Base-by-base conservation (phyloP, 2,113 vertebrate genomes). In the Hypanus sabinus region DNA sequence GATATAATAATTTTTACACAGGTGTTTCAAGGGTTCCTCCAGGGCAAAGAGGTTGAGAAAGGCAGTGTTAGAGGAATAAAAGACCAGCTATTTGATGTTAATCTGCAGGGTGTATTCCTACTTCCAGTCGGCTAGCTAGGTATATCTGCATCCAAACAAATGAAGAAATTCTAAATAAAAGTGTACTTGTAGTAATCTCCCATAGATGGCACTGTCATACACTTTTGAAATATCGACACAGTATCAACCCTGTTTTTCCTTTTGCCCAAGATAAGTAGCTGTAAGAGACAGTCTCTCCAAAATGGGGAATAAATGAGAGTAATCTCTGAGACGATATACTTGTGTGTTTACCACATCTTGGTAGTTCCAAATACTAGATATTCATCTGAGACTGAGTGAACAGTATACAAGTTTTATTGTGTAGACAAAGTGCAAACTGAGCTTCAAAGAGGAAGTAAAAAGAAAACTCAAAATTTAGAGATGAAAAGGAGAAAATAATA, bases 171-270 rank as follows among this genome's bases (percentile, higher is more conserved):
- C 9, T 92, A 18, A 71, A 11, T 33, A 38, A 27, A 22, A 91
- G 16, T 91, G 62, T 22, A 68, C 62, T 91, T 91, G 88, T 46
- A 90, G 30, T 90, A 12, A 90, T 73, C 36, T 30, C 90, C 90
- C 90, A 93, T 20, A 93, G 90, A 93, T 70, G 90, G 90, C 22
- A 22, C 90, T 93, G 91, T 30, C 22, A 55, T 22, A 70, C 27
- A 46, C 38, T 22, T 93, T 93, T 38, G 22, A 93, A 38, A 73
- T 46, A 46, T 5, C 22, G 7, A 33, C 24, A 24, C 36, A 93
- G 24, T 73, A 75, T 71, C 68, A 73, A 14, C 18, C 65, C 27
- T 60, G 30, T 18, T 70, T 73, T 46, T 36, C 0, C 18, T 20
- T 68, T 38, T 68, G 12, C 55, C 10, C 62, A 3, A 33, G 6